A percentile compares a stretch with the other conserved stretches of the same genome.
Evolutionary conservation across 2,888 invertebrate genomes (phyloP).

Genomic region (Meghimatium bilineatum): DNA sequence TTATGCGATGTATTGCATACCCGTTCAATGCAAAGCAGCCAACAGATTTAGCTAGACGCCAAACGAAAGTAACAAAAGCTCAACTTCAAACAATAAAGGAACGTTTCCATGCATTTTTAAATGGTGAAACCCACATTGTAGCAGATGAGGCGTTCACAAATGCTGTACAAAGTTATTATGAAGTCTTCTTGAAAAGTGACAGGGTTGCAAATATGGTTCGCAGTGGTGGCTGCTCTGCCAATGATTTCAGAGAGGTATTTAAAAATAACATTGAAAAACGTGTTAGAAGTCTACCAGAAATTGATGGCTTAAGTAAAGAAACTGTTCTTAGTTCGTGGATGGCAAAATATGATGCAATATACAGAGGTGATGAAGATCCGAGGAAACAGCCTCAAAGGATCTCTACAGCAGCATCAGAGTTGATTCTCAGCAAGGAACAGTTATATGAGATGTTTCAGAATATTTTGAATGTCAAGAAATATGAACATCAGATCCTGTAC

Average conservation of each 20-base stretch:
- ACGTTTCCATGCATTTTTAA: slow-evolving; percentile 95
- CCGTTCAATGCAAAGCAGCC: slow-evolving; percentile 99
- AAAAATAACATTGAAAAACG: slow-evolving; percentile 99
- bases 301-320: slow-evolving; percentile 99
- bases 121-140: slow-evolving; percentile 89
- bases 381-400: slow-evolving; percentile 81
- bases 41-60: slow-evolving; percentile 96
- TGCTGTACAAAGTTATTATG: slow-evolving; percentile 90
- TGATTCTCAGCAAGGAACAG: slow-evolving; percentile 98
- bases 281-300: slow-evolving; percentile 97
- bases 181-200: slow-evolving; percentile 96
- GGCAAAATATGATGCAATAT: slow-evolving; percentile 98
- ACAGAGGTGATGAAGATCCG: slow-evolving; percentile 81
- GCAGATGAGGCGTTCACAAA: slow-evolving; percentile 91
- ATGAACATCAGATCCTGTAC: slow-evolving; percentile 98
- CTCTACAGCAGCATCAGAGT: slow-evolving; percentile 81
- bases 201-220: slow-evolving; percentile 96
- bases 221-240: slow-evolving; percentile 97
- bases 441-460: slow-evolving; percentile 99
- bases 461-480: slow-evolving; percentile 98
- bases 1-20: slow-evolving; percentile 97
- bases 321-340: slow-evolving; percentile 99
- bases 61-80: slow-evolving; percentile 96
- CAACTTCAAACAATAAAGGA: slow-evolving; percentile 95
- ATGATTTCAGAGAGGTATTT: slow-evolving; percentile 98